Evolutionary conservation across 2,888 invertebrate species (phyloP).

Genomic region (Tipula lateralis): DNA sequence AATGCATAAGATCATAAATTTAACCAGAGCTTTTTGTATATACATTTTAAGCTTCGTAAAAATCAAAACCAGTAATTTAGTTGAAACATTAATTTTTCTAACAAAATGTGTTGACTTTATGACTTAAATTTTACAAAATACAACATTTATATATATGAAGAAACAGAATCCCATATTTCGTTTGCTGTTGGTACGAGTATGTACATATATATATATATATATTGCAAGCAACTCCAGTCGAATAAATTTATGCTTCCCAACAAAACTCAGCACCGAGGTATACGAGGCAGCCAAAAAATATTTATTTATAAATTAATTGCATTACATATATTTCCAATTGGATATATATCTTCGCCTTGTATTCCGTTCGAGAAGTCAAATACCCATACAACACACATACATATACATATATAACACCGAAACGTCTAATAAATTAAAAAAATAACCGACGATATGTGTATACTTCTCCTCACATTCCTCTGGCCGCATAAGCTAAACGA

Average conservation of each 20-base stretch:
- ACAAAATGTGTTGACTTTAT: conserved; percentile 11
- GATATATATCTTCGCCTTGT: not conserved
- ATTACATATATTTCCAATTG: not conserved
- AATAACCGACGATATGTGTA: not conserved
- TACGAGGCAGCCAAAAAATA: not conserved
- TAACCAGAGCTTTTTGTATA: not conserved
- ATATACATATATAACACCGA: too few relatives aligned
- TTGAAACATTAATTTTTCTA: conserved; percentile 19
- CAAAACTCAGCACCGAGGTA: not conserved
- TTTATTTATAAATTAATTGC: not conserved
- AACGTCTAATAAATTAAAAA: not conserved
- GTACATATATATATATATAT: not conserved
- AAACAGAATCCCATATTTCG: not conserved
- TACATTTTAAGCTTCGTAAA: not conserved
- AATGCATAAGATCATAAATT: not conserved
- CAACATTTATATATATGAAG: not conserved
- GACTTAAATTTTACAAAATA: not conserved
- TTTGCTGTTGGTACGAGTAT: not conserved
- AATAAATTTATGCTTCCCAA: not conserved
- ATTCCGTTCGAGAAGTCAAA: not conserved
- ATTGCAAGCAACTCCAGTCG: not conserved
- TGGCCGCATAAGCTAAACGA: not conserved
- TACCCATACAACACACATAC: not conserved
- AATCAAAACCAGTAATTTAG: conserved; percentile 24
- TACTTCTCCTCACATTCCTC: not conserved